Evolutionary conservation across 2,797 vertebrate genomes (phyloP).

Genomic region (Argyrosomus regius): DNA sequence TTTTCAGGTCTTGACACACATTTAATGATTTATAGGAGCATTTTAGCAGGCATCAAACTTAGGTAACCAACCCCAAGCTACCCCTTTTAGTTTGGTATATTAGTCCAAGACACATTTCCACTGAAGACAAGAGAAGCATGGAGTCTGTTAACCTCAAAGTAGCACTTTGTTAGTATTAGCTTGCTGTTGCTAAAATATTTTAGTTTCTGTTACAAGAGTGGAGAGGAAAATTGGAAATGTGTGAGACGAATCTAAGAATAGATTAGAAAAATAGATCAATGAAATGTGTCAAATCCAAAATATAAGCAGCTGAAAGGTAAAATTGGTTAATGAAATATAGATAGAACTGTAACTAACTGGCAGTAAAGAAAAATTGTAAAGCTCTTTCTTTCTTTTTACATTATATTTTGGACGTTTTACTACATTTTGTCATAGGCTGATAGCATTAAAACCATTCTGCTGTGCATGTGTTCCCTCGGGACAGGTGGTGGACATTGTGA

Average conservation of each 20-base stretch:
- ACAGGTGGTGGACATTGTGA: conserved; percentile 92
- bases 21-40: not conserved
- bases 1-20: not conserved
- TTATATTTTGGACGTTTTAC: not conserved
- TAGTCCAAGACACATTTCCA: not conserved
- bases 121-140: not conserved
- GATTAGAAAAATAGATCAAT: not conserved
- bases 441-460: not conserved
- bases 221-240: not conserved
- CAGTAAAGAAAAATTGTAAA: not conserved
- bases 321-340: not conserved
- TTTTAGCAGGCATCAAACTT: not conserved
- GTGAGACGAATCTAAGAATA: not conserved
- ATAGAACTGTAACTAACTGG: not conserved
- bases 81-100: not conserved
- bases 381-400: not conserved
- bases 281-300: not conserved
- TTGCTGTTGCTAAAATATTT: not conserved
- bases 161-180: not conserved
- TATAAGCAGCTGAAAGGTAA: not conserved
- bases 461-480: conserved; percentile 18
- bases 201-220: not conserved
- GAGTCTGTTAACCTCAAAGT: not conserved
- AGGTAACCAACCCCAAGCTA: not conserved
- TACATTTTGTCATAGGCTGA: not conserved